phyloP scores from a whole-genome alignment of 2,888 invertebrate species.

The Melanostoma mellinum region DNA sequence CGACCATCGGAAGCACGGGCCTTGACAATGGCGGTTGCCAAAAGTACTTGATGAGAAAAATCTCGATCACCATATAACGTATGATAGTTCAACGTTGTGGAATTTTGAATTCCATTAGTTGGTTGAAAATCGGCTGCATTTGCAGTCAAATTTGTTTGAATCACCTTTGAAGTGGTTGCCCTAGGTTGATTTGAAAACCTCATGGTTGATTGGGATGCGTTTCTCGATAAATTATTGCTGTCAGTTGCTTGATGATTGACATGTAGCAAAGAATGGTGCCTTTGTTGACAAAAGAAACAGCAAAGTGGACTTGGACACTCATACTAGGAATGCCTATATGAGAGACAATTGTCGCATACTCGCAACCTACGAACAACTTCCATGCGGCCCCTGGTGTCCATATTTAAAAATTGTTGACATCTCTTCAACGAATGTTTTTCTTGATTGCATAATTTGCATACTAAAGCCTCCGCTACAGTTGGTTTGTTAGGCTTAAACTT shows the following conservation, averaged over 20 bases:
- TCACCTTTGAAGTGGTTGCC: neutral
- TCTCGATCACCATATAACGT: neutral
- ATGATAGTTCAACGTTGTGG: neutral
- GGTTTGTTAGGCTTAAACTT: too few species aligned
- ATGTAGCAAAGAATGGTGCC: neutral
- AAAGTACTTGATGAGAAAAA: neutral
- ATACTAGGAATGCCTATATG: neutral
- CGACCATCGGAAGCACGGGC: neutral
- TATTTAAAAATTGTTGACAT: neutral
- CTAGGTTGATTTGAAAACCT: too few species aligned
- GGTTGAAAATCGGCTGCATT: neutral
- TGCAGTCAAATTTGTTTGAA: neutral
- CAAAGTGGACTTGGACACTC: neutral
- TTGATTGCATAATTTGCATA: too few species aligned
- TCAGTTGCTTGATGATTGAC: too few species aligned
- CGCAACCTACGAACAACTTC: neutral
- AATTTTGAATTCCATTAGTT: neutral
- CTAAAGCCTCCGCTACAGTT: too few species aligned
- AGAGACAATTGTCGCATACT: neutral
- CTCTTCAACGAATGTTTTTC: neutral
- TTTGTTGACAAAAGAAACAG: conserved; percentile 15
- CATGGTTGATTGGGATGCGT: too few species aligned
- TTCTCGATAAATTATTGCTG: too few species aligned
- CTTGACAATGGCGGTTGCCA: conserved; percentile 21
- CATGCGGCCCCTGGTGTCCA: neutral